Conservation (phyloP, 2,888 invertebrate genomes). For the Onthophagus sagittarius region DNA sequence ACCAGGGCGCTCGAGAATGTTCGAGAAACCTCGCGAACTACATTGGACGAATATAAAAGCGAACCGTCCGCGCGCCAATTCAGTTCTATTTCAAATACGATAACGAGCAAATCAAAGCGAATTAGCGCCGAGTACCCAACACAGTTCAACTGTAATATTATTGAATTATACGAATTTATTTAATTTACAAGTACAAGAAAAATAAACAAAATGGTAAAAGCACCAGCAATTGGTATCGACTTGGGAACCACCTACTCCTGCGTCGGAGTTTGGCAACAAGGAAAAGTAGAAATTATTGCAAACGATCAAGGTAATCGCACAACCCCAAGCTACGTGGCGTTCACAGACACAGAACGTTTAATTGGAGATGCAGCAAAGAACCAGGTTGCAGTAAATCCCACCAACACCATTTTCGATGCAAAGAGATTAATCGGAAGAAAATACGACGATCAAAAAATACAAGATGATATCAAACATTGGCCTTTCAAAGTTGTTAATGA, state of each 20-base stretch:
- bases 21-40: conserved; percentile 8
- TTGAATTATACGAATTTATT: background rate
- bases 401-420: conserved; percentile 66
- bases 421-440: conserved; percentile 61
- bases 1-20: conserved; percentile 4
- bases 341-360: conserved; percentile 64
- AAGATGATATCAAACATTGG: conserved; percentile 75
- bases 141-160: background rate
- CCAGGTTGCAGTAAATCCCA: conserved; percentile 69
- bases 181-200: background rate
- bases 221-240: conserved; percentile 74
- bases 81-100: conserved; percentile 17
- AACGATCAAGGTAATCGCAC: conserved; percentile 87
- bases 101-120: background rate
- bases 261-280: conserved; percentile 76
- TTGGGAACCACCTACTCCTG: conserved; percentile 84
- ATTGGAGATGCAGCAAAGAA: conserved; percentile 70
- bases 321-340: conserved; percentile 76
- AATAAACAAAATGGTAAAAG: conserved; percentile 43
- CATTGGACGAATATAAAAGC: conserved; percentile 14
- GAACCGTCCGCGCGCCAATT: conserved; percentile 3
- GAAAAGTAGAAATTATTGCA: conserved; percentile 82
- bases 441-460: conserved; percentile 67
- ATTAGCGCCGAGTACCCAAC: background rate
- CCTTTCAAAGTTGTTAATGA: conserved; percentile 67